A percentile compares a stretch with the other conserved stretches of the same genome.
phyloP scores from a whole-genome alignment of 2,113 vertebrate species.

The Rhinoptilus africanus region DNA sequence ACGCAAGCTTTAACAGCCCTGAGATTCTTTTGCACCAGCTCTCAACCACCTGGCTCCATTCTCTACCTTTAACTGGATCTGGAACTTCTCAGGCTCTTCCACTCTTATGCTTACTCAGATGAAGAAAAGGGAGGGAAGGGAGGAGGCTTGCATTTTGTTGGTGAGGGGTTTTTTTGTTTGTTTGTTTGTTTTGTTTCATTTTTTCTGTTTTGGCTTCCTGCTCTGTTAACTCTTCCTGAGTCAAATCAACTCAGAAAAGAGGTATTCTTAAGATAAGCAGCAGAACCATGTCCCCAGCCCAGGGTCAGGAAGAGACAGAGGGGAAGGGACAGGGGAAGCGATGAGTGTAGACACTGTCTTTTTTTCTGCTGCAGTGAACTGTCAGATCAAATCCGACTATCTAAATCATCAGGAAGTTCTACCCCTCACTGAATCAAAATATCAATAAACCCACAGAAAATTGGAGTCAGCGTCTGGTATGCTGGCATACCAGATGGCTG shows the following conservation, averaged over 20 bases:
- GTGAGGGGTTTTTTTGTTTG: background rate
- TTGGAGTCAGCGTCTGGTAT: rapidly evolving
- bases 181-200: background rate
- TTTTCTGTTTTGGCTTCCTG: background rate
- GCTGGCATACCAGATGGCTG: background rate
- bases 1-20: background rate
- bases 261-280: background rate
- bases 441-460: background rate
- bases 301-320: background rate
- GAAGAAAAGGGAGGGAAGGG: background rate
- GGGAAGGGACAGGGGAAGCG: background rate
- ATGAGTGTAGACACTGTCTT: background rate
- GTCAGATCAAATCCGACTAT: background rate
- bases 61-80: background rate
- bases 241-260: background rate
- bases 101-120: background rate
- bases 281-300: background rate
- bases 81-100: background rate
- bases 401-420: background rate
- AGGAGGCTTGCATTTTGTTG: background rate
- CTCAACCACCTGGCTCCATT: background rate
- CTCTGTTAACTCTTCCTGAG: background rate
- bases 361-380: background rate
- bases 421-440: background rate
- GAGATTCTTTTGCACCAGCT: background rate